These are phyloP conservation scores for Furcifer pardalis DNA, from an alignment of 2,797 vertebrate species.

Conservation along the genomic window DNA sequence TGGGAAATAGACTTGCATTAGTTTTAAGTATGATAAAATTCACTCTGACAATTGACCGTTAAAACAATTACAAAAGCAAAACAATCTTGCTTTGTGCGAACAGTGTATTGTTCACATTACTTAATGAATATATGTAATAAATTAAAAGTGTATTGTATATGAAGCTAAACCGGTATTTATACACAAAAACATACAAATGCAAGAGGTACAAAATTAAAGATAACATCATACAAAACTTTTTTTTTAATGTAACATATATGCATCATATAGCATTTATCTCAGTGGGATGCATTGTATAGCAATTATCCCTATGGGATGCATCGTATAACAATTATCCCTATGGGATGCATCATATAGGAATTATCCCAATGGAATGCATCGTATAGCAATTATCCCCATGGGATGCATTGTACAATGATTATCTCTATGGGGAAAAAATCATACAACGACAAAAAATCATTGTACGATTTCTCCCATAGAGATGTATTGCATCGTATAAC, in stretches of 20 bases:
- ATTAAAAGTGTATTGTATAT: conserved; percentile 33
- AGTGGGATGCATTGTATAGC: too few relatives aligned
- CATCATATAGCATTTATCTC: too few relatives aligned
- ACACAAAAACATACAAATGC: not conserved
- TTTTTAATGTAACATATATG: not conserved
- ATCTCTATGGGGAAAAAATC: too few relatives aligned
- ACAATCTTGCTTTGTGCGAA: conserved; percentile 59
- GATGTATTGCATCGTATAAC: too few relatives aligned
- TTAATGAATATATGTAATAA: conserved; percentile 62
- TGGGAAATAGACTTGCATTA: conserved; percentile 68
- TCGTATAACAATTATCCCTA: too few relatives aligned
- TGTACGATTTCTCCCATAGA: too few relatives aligned
- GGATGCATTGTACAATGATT: too few relatives aligned
- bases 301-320: too few relatives aligned
- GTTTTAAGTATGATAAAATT: conserved; percentile 72
- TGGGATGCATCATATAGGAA: too few relatives aligned
- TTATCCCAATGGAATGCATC: too few relatives aligned
- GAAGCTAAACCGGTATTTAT: not conserved
- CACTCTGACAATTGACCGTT: conserved; percentile 65
- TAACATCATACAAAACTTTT: not conserved
- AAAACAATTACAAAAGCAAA: conserved; percentile 46
- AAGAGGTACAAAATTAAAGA: not conserved
- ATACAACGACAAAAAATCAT: too few relatives aligned
- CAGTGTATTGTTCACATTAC: conserved; percentile 46
- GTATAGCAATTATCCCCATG: too few relatives aligned